A percentile compares a stretch with the other conserved stretches of the same genome.
phyloP scores from a whole-genome alignment of 2,888 invertebrate species.

The Tenodera sinensis region DNA sequence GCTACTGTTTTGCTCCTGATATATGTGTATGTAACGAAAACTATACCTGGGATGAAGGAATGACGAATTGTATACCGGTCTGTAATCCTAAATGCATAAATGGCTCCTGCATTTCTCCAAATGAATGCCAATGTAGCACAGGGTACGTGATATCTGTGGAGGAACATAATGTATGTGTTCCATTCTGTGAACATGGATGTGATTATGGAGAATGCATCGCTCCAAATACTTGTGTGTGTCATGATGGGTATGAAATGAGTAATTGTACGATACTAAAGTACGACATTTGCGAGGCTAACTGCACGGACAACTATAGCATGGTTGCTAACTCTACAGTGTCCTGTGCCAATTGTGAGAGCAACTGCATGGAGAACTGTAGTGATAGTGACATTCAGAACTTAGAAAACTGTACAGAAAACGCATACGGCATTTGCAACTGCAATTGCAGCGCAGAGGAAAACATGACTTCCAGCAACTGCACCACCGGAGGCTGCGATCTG shows the following conservation, averaged over 20 bases:
- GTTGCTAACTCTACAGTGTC: background rate
- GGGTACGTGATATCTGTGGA: conserved; percentile 46
- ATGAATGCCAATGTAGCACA: conserved; percentile 52
- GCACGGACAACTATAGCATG: background rate
- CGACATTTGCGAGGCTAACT: background rate
- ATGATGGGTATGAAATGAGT: background rate
- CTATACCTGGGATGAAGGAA: conserved; percentile 18
- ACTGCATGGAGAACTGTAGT: background rate
- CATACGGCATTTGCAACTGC: background rate
- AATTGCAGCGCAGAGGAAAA: background rate
- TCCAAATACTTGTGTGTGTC: conserved; percentile 41
- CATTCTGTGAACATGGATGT: conserved; percentile 45
- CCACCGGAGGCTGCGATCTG: background rate
- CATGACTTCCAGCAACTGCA: no score
- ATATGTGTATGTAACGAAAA: conserved; percentile 43
- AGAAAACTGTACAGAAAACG: background rate
- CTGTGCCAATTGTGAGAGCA: background rate
- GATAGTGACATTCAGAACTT: background rate
- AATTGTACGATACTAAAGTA: background rate
- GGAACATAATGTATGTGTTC: conserved; percentile 32
- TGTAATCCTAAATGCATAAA: conserved; percentile 46
- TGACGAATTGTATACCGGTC: conserved; percentile 26
- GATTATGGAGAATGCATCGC: conserved; percentile 43
- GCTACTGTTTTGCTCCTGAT: conserved; percentile 36
- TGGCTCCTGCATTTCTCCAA: conserved; percentile 51